phyloP scores from a whole-genome alignment of 2,797 vertebrate genomes.

The Epinephelus awoara region DNA sequence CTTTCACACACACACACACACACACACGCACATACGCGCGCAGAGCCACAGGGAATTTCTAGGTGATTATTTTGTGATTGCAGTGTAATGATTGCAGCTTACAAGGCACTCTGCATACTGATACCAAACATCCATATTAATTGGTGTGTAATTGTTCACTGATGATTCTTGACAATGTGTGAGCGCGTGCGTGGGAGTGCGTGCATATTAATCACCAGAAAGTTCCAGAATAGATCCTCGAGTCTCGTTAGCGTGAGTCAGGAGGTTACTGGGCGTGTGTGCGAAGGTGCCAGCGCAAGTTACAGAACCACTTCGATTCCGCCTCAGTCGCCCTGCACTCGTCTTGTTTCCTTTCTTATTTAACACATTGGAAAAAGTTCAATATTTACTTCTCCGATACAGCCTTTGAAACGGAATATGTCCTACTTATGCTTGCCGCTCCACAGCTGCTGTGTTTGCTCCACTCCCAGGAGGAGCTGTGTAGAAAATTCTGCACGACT shows the following conservation, averaged over 20 bases:
- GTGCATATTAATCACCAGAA: constrained; percentile 42
- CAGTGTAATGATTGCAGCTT: constrained; percentile 69
- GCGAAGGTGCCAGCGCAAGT: not conserved
- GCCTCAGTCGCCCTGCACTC: constrained; percentile 8
- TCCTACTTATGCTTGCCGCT: constrained; percentile 64
- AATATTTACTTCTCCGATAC: constrained; percentile 50
- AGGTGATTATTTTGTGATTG: constrained; percentile 74
- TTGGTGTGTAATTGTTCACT: constrained; percentile 60
- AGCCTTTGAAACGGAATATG: constrained; percentile 51
- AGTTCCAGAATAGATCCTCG: constrained; percentile 10
- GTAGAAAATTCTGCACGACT: constrained; percentile 47
- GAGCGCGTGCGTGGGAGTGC: not conserved
- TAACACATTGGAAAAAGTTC: constrained; percentile 15
- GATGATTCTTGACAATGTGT: constrained; percentile 50
- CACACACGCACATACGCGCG: constrained; percentile 13
- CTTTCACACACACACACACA: constrained; percentile 13
- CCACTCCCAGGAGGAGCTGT: constrained; percentile 58
- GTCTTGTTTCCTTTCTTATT: constrained; percentile 12
- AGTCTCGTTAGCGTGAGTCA: constrained; percentile 25
- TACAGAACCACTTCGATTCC: constrained; percentile 8
- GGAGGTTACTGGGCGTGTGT: not conserved
- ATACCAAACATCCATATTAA: constrained; percentile 70
- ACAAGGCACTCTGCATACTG: constrained; percentile 69
- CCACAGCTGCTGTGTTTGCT: constrained; percentile 54
- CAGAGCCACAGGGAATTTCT: constrained; percentile 59